Conservation (phyloP, 2,888 invertebrate genomes). For the Drosophila engyochracea region DNA sequence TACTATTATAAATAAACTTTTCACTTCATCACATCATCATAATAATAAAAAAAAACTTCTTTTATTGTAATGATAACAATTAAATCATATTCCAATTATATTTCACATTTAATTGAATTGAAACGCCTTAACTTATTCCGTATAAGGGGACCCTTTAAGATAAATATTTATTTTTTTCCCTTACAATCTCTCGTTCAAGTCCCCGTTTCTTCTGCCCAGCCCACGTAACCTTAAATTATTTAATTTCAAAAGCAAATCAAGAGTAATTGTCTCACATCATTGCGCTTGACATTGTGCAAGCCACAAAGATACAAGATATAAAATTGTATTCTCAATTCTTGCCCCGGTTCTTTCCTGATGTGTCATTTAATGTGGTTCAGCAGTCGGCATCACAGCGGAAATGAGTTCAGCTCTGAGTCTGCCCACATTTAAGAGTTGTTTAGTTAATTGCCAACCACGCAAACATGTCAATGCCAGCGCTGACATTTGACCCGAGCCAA, state of each 20-base stretch:
- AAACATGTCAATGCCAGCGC: slow-evolving; percentile 38
- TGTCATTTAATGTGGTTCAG: slow-evolving; percentile 26
- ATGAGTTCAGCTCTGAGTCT: slow-evolving; percentile 56
- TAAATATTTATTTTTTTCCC: neutral
- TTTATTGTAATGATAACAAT: neutral
- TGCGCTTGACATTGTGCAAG: slow-evolving; percentile 76
- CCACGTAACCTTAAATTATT: slow-evolving; percentile 39
- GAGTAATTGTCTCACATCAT: slow-evolving; percentile 73
- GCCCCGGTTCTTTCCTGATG: slow-evolving; percentile 8
- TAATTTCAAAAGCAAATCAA: slow-evolving; percentile 67
- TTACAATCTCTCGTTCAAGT: neutral
- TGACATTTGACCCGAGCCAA: slow-evolving; percentile 63
- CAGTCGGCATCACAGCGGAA: slow-evolving; percentile 58
- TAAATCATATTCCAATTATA: neutral
- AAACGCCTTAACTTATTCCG: neutral
- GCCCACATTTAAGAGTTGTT: slow-evolving; percentile 38
- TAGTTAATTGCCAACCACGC: slow-evolving; percentile 66
- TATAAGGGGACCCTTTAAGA: neutral
- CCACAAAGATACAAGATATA: slow-evolving; percentile 23
- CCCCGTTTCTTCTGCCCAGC: neutral
- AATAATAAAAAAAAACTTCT: neutral
- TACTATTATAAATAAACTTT: neutral
- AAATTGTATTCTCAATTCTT: slow-evolving; percentile 12
- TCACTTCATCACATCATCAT: neutral
- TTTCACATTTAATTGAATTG: neutral